Evolutionary conservation across 1,140 invertebrate genomes (phyloP).

Genomic region (Adoxophyes honmai): DNA sequence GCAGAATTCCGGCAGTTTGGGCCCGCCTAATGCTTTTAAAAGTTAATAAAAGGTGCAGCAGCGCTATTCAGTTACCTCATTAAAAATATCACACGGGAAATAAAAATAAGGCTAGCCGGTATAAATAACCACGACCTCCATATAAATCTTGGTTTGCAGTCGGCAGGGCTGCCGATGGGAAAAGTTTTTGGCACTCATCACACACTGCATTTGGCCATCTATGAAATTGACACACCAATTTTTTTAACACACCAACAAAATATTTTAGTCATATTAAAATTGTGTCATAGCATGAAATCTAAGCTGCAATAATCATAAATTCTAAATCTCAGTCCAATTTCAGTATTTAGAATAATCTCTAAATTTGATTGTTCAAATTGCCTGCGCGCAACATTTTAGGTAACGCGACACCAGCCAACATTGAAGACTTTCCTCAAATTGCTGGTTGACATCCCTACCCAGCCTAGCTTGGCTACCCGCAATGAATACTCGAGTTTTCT

Average conservation of each 20-base stretch:
- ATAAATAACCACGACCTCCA: slow-evolving; percentile 63
- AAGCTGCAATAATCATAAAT: no score
- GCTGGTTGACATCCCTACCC: slow-evolving; percentile 38
- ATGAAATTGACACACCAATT: no score
- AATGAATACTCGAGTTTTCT: slow-evolving; percentile 68
- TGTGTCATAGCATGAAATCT: no score
- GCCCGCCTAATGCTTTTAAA: slow-evolving; percentile 48
- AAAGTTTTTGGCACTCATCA: not conserved
- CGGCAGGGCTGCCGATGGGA: slow-evolving; percentile 41
- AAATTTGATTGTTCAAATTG: no score
- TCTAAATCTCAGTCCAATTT: no score
- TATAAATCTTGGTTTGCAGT: slow-evolving; percentile 68
- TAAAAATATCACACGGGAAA: slow-evolving; percentile 62
- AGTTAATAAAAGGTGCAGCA: slow-evolving; percentile 61
- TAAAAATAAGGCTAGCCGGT: slow-evolving; percentile 57
- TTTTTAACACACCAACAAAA: no score
- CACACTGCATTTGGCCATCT: no score
- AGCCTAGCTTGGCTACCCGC: slow-evolving; percentile 45
- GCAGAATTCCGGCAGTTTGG: slow-evolving; percentile 30
- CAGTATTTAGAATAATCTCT: no score
- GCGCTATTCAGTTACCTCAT: slow-evolving; percentile 56
- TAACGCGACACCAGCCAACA: no score
- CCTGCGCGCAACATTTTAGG: no score
- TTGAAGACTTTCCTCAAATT: not conserved
- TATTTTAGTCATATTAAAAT: no score